Conservation (phyloP, 1,140 invertebrate species). For the Drosophila pseudoobscura region DNA sequence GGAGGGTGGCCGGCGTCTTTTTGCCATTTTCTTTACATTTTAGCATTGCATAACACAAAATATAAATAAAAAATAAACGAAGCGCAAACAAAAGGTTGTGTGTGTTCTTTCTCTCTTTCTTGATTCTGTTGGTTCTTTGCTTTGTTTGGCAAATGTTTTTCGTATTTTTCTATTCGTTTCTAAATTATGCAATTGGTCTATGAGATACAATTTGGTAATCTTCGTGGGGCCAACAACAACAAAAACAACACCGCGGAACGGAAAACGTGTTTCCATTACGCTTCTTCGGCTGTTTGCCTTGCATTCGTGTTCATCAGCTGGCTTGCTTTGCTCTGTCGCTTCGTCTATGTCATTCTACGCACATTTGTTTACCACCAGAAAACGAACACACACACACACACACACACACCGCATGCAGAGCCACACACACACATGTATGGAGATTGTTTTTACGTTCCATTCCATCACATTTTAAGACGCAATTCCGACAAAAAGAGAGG, state of each 20-base stretch:
- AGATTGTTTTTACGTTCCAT: slow-evolving; percentile 15
- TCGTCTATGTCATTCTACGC: slow-evolving; percentile 58
- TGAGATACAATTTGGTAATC: slow-evolving; percentile 47
- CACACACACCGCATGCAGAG: slow-evolving; percentile 30
- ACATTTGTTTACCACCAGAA: slow-evolving; percentile 73
- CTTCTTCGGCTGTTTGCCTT: slow-evolving; percentile 19
- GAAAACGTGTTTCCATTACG: slow-evolving; percentile 57
- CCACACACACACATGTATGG: slow-evolving; percentile 30
- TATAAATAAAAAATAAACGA: slow-evolving; percentile 21
- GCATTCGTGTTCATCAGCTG: slow-evolving; percentile 48
- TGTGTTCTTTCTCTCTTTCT: slow-evolving; percentile 14
- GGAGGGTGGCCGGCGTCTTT: slow-evolving; percentile 9
- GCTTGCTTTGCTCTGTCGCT: slow-evolving; percentile 38
- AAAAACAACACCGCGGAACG: slow-evolving; percentile 24
- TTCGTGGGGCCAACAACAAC: slow-evolving; percentile 6
- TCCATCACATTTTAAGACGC: slow-evolving; percentile 52
- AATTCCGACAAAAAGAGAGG: slow-evolving; percentile 28
- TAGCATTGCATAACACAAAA: slow-evolving; percentile 25
- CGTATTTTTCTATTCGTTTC: slow-evolving; percentile 10
- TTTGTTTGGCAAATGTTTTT: slow-evolving; percentile 63
- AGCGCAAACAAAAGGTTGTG: too few relatives aligned
- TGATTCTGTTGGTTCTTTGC: slow-evolving; percentile 25
- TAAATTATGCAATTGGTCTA: slow-evolving; percentile 68
- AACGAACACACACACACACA: slow-evolving; percentile 28
- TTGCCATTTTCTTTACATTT: background rate